These are phyloP conservation scores for Globia sparganii DNA, from an alignment of 2,888 invertebrate species.

Conservation along the genomic window DNA sequence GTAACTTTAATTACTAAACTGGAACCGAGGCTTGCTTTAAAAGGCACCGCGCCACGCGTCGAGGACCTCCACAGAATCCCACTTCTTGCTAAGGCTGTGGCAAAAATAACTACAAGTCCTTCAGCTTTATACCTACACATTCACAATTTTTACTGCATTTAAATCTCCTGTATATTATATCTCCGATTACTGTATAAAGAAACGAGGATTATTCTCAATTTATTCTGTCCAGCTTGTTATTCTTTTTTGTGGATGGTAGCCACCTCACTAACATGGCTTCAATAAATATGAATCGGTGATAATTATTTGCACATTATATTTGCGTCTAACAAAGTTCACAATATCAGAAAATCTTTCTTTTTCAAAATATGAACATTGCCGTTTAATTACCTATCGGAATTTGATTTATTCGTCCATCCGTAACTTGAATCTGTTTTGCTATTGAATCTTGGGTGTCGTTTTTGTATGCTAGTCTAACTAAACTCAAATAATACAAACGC, in stretches of 20 bases:
- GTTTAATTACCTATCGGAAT: not conserved
- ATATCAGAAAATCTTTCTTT: not conserved
- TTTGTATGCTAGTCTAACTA: not conserved
- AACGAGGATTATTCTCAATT: conserved; percentile 51
- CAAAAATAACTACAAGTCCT: conserved; percentile 65
- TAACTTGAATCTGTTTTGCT: not conserved
- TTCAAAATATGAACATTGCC: not conserved
- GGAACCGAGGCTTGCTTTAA: conserved; percentile 80
- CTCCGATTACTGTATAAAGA: conserved; percentile 38
- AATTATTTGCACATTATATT: not conserved
- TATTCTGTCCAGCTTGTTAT: conserved; percentile 17
- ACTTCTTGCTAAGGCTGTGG: conserved; percentile 67
- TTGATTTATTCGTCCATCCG: not conserved
- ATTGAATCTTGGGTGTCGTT: not conserved
- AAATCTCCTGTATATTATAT: conserved; percentile 50
- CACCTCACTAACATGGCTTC: conserved; percentile 11
- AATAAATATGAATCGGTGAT: conserved; percentile 21
- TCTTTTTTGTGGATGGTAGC: conserved; percentile 15
- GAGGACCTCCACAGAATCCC: conserved; percentile 69
- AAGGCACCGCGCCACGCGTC: conserved; percentile 85
- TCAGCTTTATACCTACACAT: conserved; percentile 54
- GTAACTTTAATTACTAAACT: conserved; percentile 89
- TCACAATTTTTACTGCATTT: conserved; percentile 59
- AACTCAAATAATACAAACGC: not conserved
- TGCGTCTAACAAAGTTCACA: not conserved